Evolutionary conservation across 2,888 invertebrate species (phyloP).

Genomic region (Caenorhabditis afra): DNA sequence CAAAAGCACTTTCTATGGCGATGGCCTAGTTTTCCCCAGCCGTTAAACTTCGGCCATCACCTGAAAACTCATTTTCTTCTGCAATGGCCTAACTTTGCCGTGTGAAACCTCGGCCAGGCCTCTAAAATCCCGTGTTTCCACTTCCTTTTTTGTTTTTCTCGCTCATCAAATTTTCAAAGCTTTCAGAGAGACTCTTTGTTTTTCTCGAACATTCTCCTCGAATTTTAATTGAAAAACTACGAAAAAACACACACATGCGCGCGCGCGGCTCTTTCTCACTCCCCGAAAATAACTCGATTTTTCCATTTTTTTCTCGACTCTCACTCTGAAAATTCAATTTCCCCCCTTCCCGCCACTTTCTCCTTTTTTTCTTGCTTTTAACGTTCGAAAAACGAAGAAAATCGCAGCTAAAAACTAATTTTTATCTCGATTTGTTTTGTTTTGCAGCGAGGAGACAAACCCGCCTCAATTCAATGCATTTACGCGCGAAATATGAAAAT

Average conservation of each 20-base stretch:
- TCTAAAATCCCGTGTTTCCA: not conserved
- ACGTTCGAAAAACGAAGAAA: too few species aligned
- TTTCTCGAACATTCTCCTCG: not conserved
- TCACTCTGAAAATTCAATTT: constrained; percentile 28
- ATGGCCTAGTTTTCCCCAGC: too few species aligned
- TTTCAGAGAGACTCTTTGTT: not conserved
- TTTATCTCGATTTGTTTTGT: constrained; percentile 1
- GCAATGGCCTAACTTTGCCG: too few species aligned
- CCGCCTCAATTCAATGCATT: too few species aligned
- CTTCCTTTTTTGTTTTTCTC: not conserved
- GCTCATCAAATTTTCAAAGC: constrained; percentile 12
- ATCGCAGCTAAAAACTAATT: not conserved
- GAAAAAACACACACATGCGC: not conserved
- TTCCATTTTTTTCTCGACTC: constrained; percentile 3
- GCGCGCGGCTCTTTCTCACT: not conserved
- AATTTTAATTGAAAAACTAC: constrained; percentile 39
- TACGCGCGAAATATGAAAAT: constrained; percentile 35
- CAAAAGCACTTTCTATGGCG: too few species aligned
- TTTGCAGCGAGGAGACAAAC: constrained; percentile 18
- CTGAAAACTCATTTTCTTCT: too few species aligned
- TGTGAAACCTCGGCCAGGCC: too few species aligned
- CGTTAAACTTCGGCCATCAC: too few species aligned
- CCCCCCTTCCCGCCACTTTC: not conserved
- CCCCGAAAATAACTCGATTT: constrained; percentile 36
- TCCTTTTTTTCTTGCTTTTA: not conserved